Conservation (phyloP, 2,113 vertebrate genomes). For the Mobula birostris region DNA sequence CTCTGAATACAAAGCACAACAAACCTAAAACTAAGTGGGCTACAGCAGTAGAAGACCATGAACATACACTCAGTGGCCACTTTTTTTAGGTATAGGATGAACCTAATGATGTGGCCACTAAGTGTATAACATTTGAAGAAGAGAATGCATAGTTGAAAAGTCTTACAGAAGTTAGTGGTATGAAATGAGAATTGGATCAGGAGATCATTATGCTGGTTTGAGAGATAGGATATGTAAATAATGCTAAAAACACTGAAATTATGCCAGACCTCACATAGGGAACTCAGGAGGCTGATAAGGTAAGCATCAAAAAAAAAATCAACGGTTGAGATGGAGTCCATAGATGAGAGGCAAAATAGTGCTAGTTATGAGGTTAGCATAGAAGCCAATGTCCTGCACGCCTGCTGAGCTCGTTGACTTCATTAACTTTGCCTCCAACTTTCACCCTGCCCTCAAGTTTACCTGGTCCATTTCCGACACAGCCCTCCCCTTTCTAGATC, state of each 20-base stretch:
- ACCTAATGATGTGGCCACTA: no score
- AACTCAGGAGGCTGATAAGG: not conserved
- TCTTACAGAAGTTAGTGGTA: not conserved
- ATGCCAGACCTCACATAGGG: not conserved
- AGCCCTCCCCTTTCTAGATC: no score
- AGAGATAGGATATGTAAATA: not conserved
- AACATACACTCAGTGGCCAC: no score
- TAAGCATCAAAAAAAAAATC: not conserved
- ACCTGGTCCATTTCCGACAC: no score
- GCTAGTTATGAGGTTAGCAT: not conserved
- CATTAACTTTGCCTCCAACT: no score
- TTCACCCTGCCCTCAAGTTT: no score
- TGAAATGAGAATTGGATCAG: not conserved
- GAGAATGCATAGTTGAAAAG: not conserved
- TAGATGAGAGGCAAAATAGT: not conserved
- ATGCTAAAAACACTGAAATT: not conserved
- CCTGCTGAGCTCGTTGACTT: no score
- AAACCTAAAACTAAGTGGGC: no score
- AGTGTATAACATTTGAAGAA: not conserved
- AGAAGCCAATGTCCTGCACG: not conserved
- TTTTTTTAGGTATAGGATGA: no score
- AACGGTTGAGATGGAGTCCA: not conserved
- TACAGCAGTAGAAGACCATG: no score
- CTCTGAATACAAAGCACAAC: no score
- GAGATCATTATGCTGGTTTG: not conserved